These are phyloP conservation scores for Dusona sp. DNA, from an alignment of 2,888 invertebrate genomes.

Conservation along the genomic window DNA sequence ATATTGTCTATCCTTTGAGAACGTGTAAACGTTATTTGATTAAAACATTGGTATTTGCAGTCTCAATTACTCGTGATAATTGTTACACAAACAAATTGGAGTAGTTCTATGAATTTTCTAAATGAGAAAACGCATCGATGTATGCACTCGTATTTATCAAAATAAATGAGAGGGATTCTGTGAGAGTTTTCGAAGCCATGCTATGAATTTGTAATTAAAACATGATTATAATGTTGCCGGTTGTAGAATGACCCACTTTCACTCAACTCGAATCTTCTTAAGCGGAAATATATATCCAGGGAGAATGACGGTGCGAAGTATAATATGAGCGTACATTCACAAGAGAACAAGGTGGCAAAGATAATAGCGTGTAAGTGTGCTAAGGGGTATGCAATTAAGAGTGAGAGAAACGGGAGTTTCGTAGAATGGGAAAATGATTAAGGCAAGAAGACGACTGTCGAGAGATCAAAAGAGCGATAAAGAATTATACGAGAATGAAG, in stretches of 20 bases:
- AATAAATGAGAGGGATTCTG: not conserved
- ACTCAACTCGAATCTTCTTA: conserved; percentile 1
- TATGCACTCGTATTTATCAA: not conserved
- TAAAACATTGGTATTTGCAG: not conserved
- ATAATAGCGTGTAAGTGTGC: conserved; percentile 40
- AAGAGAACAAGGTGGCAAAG: conserved; percentile 16
- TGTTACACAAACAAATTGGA: not conserved
- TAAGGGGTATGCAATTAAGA: conserved; percentile 54
- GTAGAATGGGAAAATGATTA: conserved; percentile 26
- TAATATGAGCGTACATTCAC: conserved; percentile 11
- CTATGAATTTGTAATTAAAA: conserved; percentile 46
- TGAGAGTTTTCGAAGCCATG: not conserved
- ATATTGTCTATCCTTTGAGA: not conserved
- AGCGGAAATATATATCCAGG: conserved; percentile 16
- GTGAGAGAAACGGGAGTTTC: conserved; percentile 29
- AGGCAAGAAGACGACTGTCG: conserved; percentile 41
- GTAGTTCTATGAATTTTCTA: not conserved
- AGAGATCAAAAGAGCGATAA: conserved; percentile 44
- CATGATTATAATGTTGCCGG: conserved; percentile 40
- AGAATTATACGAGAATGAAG: conserved; percentile 44
- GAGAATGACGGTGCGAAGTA: conserved; percentile 14
- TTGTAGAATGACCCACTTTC: conserved; percentile 47
- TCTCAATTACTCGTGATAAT: not conserved
- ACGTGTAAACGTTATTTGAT: not conserved
- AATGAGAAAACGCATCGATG: not conserved